Conservation (phyloP, 2,888 invertebrate genomes). For the Agriopis marginaria region DNA sequence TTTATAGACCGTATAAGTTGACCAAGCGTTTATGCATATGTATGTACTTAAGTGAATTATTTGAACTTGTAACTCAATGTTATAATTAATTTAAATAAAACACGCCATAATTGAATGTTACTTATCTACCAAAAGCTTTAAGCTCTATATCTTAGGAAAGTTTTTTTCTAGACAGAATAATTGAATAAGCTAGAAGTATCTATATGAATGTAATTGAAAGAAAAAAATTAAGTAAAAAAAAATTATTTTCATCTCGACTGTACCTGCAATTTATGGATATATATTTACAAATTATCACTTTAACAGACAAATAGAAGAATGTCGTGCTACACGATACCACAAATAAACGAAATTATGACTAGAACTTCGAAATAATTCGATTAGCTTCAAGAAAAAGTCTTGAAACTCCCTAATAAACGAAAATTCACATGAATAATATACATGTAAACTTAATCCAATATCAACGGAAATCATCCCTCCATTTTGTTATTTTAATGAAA, state of each 20-base stretch:
- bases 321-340: background rate
- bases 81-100: too few species aligned
- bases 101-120: too few species aligned
- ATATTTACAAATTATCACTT: slow-evolving; percentile 84
- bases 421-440: background rate
- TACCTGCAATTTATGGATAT: slow-evolving; percentile 72
- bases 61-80: too few species aligned
- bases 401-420: background rate
- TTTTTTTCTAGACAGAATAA: background rate
- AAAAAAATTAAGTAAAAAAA: background rate
- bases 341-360: background rate
- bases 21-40: too few species aligned
- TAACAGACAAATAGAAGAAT: slow-evolving; percentile 49
- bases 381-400: too few species aligned
- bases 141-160: background rate
- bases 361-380: background rate
- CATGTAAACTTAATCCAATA: slow-evolving; percentile 16
- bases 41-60: too few species aligned
- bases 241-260: slow-evolving; percentile 53
- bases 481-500: slow-evolving; percentile 51
- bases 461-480: slow-evolving; percentile 12
- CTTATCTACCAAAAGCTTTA: too few species aligned
- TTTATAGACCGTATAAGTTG: too few species aligned
- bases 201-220: background rate
- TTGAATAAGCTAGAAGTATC: too few species aligned